Percentiles rank a stretch among this genome's conserved stretches.
phyloP scores from a whole-genome alignment of 1,140 invertebrate genomes.

The Oryctes rhinoceros region DNA sequence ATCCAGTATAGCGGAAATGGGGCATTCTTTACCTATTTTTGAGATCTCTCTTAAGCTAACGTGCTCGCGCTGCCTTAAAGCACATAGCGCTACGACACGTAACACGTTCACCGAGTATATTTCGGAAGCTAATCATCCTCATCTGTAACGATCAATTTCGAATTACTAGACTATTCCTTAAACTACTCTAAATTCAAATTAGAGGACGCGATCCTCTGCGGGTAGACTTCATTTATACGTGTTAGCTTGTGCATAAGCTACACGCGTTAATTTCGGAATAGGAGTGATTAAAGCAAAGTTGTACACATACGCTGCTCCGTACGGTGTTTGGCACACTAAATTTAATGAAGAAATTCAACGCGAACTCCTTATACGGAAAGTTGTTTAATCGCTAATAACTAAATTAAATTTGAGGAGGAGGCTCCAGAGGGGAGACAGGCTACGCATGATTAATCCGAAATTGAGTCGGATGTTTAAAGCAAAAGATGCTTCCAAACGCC shows the following conservation, averaged over 20 bases:
- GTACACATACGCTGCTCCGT: not conserved
- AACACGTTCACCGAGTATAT: too few species aligned
- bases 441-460: not conserved
- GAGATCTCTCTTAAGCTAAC: too few species aligned
- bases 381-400: not conserved
- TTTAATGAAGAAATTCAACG: not conserved
- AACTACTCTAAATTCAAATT: conserved; percentile 13
- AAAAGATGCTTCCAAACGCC: not conserved
- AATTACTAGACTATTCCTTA: not conserved
- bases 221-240: not conserved
- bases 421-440: not conserved
- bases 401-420: not conserved
- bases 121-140: too few species aligned
- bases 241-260: not conserved
- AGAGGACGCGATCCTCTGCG: not conserved
- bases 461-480: not conserved
- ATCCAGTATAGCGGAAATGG: too few species aligned
- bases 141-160: not conserved
- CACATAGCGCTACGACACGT: too few species aligned
- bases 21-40: too few species aligned
- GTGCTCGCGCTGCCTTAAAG: too few species aligned
- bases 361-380: not conserved
- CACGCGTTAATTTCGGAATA: not conserved
- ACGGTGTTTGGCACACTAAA: not conserved
- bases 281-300: conserved; percentile 13